These are phyloP conservation scores for Rhinogobio ventralis DNA, from an alignment of 2,797 vertebrate genomes.

Conservation along the genomic window DNA sequence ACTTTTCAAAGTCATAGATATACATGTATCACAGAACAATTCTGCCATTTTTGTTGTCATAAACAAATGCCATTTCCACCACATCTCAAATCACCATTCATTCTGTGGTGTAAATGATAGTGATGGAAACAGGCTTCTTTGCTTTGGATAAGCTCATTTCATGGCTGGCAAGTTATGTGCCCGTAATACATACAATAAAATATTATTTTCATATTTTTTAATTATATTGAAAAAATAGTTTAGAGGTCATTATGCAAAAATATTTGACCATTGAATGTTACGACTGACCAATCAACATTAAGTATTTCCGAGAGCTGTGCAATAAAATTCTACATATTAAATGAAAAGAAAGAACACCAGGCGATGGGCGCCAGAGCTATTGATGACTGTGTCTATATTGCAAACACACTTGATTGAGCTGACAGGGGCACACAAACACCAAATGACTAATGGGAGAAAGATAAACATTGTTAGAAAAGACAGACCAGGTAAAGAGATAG, in stretches of 20 bases:
- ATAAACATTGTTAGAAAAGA: constrained; percentile 40
- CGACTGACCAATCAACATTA: neutral
- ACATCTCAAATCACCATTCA: neutral
- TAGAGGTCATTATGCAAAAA: constrained; percentile 4
- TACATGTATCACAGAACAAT: neutral
- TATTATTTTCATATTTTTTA: neutral
- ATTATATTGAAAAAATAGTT: too few species aligned
- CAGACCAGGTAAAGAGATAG: constrained; percentile 46
- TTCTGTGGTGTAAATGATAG: neutral
- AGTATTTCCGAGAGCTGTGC: neutral
- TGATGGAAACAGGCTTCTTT: neutral
- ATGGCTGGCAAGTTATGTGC: neutral
- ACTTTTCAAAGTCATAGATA: neutral
- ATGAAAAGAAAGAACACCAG: constrained; percentile 23
- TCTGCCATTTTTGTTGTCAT: neutral
- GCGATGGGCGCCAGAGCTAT: constrained; percentile 29
- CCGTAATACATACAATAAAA: neutral
- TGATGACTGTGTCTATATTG: constrained; percentile 30
- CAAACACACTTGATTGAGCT: constrained; percentile 47
- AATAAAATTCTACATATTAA: constrained; percentile 6
- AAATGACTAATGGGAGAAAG: constrained; percentile 46
- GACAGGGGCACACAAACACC: constrained; percentile 15
- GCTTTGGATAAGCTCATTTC: neutral
- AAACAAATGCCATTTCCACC: neutral
- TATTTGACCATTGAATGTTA: neutral